Percentiles rank a stretch among this genome's conserved stretches.
These are phyloP conservation scores for Larimichthys crocea DNA, from an alignment of 2,113 vertebrate genomes.

Conservation along the genomic window DNA sequence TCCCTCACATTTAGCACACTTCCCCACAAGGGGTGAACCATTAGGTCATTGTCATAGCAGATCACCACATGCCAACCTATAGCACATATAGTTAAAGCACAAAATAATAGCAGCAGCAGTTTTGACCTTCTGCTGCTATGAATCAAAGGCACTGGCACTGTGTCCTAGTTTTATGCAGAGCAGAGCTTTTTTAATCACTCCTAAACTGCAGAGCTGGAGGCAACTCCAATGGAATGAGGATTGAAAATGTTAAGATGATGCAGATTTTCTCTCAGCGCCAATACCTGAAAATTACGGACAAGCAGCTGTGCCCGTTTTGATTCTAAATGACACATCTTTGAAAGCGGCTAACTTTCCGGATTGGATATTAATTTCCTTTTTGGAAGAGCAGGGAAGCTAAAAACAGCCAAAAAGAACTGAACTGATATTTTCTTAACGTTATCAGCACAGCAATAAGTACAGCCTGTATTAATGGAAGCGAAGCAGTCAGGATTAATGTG, in stretches of 20 bases:
- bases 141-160: not conserved
- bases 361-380: not conserved
- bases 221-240: not conserved
- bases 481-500: conserved; percentile 39
- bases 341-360: not conserved
- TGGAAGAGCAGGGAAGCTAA: not conserved
- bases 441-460: conserved; percentile 11
- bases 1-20: not conserved
- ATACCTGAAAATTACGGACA: not conserved
- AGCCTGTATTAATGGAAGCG: conserved; percentile 26
- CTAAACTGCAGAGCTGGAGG: not conserved
- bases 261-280: not conserved
- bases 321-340: not conserved
- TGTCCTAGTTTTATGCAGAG: not conserved
- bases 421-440: conserved; percentile 21
- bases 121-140: not conserved
- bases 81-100: not conserved
- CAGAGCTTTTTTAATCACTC: not conserved
- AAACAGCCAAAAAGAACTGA: not conserved
- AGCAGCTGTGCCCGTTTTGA: not conserved
- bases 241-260: conserved; percentile 8
- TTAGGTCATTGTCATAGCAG: conserved; percentile 6
- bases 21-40: not conserved
- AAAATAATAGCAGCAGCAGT: not conserved
- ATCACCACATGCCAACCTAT: not conserved